Evolutionary conservation across 2,113 vertebrate genomes (phyloP).

Genomic region (Proterorhinus semilunaris): DNA sequence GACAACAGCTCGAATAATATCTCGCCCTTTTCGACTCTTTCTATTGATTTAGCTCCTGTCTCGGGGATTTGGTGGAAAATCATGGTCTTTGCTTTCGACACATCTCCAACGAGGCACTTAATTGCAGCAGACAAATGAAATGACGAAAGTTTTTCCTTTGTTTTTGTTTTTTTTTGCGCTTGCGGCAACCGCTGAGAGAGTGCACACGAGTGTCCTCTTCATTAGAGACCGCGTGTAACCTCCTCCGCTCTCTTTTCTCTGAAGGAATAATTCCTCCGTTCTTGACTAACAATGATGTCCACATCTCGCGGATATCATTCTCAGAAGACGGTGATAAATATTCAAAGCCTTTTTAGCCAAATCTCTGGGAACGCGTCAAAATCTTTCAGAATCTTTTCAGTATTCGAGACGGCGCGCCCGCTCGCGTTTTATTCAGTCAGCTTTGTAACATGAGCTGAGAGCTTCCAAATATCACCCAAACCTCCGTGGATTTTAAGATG

Average conservation of each 20-base stretch:
- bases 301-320: constrained; percentile 15
- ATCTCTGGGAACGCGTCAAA: constrained; percentile 3
- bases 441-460: not conserved
- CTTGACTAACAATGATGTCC: constrained; percentile 22
- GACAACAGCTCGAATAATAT: too few species aligned
- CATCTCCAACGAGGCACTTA: not conserved
- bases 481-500: not conserved
- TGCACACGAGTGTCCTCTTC: constrained; percentile 26
- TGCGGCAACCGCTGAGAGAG: constrained; percentile 20
- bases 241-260: constrained; percentile 8
- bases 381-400: constrained; percentile 7
- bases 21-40: too few species aligned
- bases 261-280: constrained; percentile 22
- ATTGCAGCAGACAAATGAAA: constrained; percentile 19
- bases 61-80: too few species aligned
- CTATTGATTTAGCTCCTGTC: too few species aligned
- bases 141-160: constrained; percentile 12
- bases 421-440: not conserved
- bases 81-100: too few species aligned
- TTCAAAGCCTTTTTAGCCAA: constrained; percentile 9
- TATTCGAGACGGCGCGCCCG: not conserved
- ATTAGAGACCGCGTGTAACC: constrained; percentile 27
- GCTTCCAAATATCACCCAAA: not conserved
- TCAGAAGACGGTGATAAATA: constrained; percentile 15
- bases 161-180: constrained; percentile 3